Conservation (phyloP, 2,113 vertebrate species). For the Aegypius monachus region DNA sequence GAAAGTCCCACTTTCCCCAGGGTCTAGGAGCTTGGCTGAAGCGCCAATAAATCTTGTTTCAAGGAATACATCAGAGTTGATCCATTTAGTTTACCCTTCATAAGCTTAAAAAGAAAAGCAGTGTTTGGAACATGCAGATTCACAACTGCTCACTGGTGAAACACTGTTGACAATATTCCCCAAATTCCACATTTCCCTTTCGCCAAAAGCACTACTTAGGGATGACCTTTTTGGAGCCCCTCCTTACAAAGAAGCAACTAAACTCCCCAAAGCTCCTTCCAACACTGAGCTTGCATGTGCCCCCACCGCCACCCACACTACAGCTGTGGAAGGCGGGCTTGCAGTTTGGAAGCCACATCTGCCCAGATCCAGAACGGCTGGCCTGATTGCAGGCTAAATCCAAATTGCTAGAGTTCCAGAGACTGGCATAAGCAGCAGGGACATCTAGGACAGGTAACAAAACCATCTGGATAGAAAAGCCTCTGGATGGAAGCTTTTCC, state of each 20-base stretch:
- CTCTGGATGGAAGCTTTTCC: background rate
- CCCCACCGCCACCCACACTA: no score
- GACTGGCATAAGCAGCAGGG: background rate
- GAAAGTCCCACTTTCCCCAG: background rate
- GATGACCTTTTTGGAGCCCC: background rate
- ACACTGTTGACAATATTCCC: background rate
- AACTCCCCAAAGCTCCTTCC: background rate
- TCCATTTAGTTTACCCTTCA: background rate
- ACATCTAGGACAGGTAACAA: background rate
- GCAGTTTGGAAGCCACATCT: background rate
- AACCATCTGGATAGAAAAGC: background rate
- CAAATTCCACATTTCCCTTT: background rate
- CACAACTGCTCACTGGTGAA: background rate
- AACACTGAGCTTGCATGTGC: background rate
- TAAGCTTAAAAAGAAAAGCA: background rate
- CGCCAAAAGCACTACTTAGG: background rate
- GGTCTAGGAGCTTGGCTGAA: background rate
- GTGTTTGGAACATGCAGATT: background rate
- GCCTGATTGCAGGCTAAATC: background rate
- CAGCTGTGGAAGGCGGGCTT: background rate
- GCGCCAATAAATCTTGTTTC: background rate
- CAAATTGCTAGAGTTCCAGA: background rate
- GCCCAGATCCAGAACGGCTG: background rate
- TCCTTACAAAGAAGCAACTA: background rate
- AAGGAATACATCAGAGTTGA: background rate